Percentiles rank a stretch among this genome's conserved stretches.
These are phyloP conservation scores for Apis dorsata DNA, from an alignment of 1,140 invertebrate genomes.

Conservation along the genomic window DNA sequence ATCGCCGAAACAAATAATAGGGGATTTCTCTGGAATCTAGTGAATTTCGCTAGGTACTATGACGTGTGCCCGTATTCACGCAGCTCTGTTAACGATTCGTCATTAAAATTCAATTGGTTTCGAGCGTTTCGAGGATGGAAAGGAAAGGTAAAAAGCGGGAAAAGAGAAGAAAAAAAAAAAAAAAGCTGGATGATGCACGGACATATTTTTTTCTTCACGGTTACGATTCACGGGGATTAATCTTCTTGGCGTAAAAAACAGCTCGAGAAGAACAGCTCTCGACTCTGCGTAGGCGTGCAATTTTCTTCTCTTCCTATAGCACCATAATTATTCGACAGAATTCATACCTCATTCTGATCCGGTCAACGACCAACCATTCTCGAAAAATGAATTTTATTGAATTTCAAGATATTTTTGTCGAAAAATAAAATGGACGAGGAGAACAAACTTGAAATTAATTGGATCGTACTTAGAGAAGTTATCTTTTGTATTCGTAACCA, in stretches of 20 bases:
- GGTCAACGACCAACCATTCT: too few relatives aligned
- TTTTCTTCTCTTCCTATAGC: not conserved
- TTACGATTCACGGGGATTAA: conserved; percentile 9
- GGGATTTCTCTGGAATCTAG: too few relatives aligned
- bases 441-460: too few relatives aligned
- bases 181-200: not conserved
- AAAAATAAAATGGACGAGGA: too few relatives aligned
- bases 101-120: conserved; percentile 27
- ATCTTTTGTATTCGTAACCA: too few relatives aligned
- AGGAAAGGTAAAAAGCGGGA: not conserved
- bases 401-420: too few relatives aligned
- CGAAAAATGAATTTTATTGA: too few relatives aligned
- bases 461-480: too few relatives aligned
- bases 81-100: conserved; percentile 25
- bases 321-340: conserved; percentile 5
- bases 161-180: not conserved
- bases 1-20: not conserved
- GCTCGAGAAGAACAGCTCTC: not conserved
- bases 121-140: not conserved
- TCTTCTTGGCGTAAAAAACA: conserved; percentile 17
- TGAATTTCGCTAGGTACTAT: not conserved
- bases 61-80: conserved; percentile 7
- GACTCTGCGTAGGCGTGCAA: not conserved
- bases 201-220: not conserved
- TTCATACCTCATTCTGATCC: not conserved